Evolutionary conservation across 2,113 vertebrate species (phyloP).

Genomic region (Alces alces): DNA sequence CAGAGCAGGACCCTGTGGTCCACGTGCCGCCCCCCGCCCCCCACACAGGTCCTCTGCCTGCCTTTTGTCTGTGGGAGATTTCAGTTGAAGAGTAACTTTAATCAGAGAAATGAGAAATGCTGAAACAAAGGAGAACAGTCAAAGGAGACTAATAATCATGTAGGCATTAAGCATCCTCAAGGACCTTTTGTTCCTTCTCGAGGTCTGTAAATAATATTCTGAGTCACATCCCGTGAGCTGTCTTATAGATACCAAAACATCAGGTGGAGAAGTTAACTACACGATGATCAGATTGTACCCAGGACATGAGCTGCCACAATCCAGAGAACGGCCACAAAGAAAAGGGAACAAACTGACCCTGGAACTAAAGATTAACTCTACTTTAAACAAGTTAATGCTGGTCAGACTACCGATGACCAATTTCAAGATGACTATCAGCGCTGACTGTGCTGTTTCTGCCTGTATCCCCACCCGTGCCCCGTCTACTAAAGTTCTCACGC

Average conservation of each 20-base stretch:
- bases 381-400: neutral
- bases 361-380: neutral
- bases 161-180: neutral
- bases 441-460: neutral
- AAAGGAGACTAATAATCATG: neutral
- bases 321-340: neutral
- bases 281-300: neutral
- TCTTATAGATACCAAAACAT: neutral
- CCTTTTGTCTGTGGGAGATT: neutral
- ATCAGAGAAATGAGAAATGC: neutral
- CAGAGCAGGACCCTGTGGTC: neutral
- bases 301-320: neutral
- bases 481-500: neutral
- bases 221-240: neutral
- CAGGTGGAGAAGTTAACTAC: neutral
- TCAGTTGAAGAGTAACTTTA: neutral
- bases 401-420: neutral
- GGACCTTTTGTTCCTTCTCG: neutral
- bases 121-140: neutral
- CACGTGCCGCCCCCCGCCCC: rapidly evolving
- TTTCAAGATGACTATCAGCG: neutral
- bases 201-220: neutral
- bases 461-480: neutral
- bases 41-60: neutral
- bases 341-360: neutral